Percentiles rank a stretch among this genome's conserved stretches.
Conservation (phyloP, 1,140 invertebrate species). For the Heliconius eleuchia region DNA sequence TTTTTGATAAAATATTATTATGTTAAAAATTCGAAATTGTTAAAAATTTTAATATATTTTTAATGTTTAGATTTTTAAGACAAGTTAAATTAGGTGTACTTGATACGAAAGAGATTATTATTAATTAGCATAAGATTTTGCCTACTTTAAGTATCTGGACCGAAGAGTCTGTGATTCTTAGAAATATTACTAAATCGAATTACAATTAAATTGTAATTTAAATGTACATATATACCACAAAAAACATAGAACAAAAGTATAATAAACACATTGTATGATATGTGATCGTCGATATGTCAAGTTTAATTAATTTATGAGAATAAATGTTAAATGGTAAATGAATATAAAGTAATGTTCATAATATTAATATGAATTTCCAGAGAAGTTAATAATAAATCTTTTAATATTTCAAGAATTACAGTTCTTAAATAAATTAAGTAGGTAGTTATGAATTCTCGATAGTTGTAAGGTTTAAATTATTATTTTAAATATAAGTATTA, state of each 20-base stretch:
- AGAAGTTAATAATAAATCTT: background rate
- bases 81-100: background rate
- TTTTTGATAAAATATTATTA: background rate
- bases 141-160: background rate
- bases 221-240: background rate
- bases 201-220: background rate
- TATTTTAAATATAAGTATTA: constrained; percentile 39
- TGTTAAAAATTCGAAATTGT: background rate
- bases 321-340: background rate
- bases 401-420: background rate
- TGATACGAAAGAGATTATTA: constrained; percentile 14
- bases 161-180: background rate
- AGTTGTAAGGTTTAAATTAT: constrained; percentile 61
- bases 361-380: background rate
- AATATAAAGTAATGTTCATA: background rate
- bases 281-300: background rate
- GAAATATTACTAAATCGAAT: constrained; percentile 1
- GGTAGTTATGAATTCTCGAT: background rate
- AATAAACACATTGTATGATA: background rate
- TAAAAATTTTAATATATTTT: constrained; percentile 9
- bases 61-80: background rate
- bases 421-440: background rate
- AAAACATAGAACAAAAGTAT: background rate
- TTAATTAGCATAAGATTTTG: background rate
- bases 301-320: background rate